Percentiles rank a stretch among this genome's conserved stretches.
Conservation (phyloP, 2,888 invertebrate genomes). For the Eulithis testata region DNA sequence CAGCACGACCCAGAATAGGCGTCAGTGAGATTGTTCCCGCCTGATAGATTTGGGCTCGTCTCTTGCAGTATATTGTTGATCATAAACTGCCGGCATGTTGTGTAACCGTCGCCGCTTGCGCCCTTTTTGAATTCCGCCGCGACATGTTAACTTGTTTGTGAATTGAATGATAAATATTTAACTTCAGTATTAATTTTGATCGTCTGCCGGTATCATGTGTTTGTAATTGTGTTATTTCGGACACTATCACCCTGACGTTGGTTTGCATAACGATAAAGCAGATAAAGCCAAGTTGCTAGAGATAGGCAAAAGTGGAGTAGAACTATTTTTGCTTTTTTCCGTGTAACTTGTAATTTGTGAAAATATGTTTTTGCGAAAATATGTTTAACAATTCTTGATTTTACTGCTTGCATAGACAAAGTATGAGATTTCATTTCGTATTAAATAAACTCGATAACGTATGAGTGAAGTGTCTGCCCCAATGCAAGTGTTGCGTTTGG, state of each 20-base stretch:
- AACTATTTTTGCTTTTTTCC: slow-evolving; percentile 41
- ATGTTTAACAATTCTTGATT: slow-evolving; percentile 10
- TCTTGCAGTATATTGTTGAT: slow-evolving; percentile 52
- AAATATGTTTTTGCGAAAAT: slow-evolving; percentile 18
- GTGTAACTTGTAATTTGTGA: slow-evolving; percentile 15
- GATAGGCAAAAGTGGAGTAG: slow-evolving; percentile 53
- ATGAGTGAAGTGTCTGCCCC: slow-evolving; percentile 79
- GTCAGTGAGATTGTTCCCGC: slow-evolving; percentile 63
- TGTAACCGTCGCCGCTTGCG: slow-evolving; percentile 55
- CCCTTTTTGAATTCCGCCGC: slow-evolving; percentile 56
- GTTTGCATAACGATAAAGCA: slow-evolving; percentile 56
- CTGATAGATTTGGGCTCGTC: slow-evolving; percentile 58
- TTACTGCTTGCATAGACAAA: slow-evolving; percentile 14
- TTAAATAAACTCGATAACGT: slow-evolving; percentile 39
- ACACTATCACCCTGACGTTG: slow-evolving; percentile 54
- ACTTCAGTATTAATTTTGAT: slow-evolving; percentile 58
- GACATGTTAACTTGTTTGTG: slow-evolving; percentile 59
- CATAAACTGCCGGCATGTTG: slow-evolving; percentile 61
- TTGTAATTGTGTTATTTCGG: slow-evolving; percentile 52
- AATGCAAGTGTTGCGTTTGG: slow-evolving; percentile 79
- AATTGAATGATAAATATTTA: slow-evolving; percentile 56
- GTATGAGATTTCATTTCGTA: slow-evolving; percentile 40
- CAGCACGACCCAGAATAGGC: slow-evolving; percentile 79
- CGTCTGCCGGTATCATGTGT: slow-evolving; percentile 57
- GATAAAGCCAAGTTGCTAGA: slow-evolving; percentile 55